Conservation (phyloP, 2,113 vertebrate genomes). For the Hucho hucho region DNA sequence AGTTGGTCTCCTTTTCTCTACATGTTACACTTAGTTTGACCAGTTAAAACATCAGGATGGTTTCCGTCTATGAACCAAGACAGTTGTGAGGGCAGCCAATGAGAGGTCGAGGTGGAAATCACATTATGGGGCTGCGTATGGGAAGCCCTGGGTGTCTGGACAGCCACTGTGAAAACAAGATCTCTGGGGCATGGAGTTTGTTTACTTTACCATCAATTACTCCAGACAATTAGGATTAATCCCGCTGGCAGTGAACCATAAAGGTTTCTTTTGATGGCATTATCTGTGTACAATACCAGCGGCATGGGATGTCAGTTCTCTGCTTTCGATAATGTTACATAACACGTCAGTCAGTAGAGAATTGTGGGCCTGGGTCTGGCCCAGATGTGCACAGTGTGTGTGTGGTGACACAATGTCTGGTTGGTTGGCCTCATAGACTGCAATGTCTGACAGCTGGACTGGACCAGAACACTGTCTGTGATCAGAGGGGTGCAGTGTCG, state of each 20-base stretch:
- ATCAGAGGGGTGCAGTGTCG: no score
- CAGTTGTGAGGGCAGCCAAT: conserved; percentile 46
- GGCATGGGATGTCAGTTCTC: conserved; percentile 44
- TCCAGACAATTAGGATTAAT: conserved; percentile 53
- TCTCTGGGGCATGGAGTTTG: conserved; percentile 52
- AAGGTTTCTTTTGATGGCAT: conserved; percentile 56
- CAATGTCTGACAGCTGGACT: conserved; percentile 2
- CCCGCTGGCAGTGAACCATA: conserved; percentile 49
- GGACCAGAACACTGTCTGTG: no score
- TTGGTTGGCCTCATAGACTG: conserved; percentile 4
- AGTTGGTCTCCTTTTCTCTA: no score
- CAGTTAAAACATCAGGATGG: conserved; percentile 4
- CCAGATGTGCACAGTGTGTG: conserved; percentile 1
- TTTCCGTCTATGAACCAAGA: conserved; percentile 15
- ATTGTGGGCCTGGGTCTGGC: conserved; percentile 23
- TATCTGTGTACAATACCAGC: conserved; percentile 54
- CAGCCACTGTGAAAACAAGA: conserved; percentile 56
- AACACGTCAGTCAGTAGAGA: conserved; percentile 25
- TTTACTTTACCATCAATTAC: conserved; percentile 63
- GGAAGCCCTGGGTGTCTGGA: conserved; percentile 47
- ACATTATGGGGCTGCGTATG: conserved; percentile 36
- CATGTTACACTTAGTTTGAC: no score
- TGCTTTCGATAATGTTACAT: conserved; percentile 46
- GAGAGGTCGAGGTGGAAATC: conserved; percentile 25
- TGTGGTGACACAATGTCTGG: conserved; percentile 11